Percentiles rank a stretch among this genome's conserved stretches.
These are phyloP conservation scores for Hetaerina americana DNA, from an alignment of 1,140 invertebrate genomes.

Conservation along the genomic window DNA sequence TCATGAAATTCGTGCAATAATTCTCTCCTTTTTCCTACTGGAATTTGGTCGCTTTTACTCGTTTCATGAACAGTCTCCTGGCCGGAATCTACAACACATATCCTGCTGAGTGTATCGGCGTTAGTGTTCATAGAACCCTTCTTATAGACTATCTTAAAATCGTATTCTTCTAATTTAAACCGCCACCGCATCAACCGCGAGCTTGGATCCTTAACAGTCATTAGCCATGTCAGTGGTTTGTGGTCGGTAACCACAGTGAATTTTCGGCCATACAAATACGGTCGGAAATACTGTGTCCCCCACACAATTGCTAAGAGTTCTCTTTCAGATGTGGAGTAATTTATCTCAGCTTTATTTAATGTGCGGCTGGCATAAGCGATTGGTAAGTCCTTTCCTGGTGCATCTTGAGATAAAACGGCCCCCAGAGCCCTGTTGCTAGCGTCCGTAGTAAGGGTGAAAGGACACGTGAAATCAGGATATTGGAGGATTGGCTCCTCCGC, in stretches of 20 bases:
- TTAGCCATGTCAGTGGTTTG: conserved; percentile 31
- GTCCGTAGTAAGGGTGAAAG: conserved; percentile 18
- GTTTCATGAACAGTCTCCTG: too few species aligned
- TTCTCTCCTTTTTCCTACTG: too few species aligned
- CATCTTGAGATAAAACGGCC: conserved; percentile 17
- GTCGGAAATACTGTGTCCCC: conserved; percentile 29
- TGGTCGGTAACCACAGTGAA: conserved; percentile 40
- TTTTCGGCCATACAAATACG: conserved; percentile 32
- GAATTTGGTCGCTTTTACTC: too few species aligned
- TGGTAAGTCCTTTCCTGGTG: conserved; percentile 18
- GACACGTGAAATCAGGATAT: conserved; percentile 16
- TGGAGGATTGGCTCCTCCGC: conserved; percentile 10
- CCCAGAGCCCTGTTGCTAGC: conserved; percentile 16
- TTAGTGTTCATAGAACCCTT: too few species aligned
- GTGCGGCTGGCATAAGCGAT: conserved; percentile 27
- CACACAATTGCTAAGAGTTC: conserved; percentile 29
- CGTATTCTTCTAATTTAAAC: too few species aligned
- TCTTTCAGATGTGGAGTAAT: conserved; percentile 29
- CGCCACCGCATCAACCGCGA: conserved; percentile 35
- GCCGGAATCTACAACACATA: too few species aligned
- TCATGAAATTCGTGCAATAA: too few species aligned
- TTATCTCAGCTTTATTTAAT: conserved; percentile 28
- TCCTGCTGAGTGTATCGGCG: too few species aligned
- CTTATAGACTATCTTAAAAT: too few species aligned
- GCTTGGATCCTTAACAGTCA: conserved; percentile 31